phyloP scores from a whole-genome alignment of 2,888 invertebrate species.

The Drosophila aldrichi region DNA sequence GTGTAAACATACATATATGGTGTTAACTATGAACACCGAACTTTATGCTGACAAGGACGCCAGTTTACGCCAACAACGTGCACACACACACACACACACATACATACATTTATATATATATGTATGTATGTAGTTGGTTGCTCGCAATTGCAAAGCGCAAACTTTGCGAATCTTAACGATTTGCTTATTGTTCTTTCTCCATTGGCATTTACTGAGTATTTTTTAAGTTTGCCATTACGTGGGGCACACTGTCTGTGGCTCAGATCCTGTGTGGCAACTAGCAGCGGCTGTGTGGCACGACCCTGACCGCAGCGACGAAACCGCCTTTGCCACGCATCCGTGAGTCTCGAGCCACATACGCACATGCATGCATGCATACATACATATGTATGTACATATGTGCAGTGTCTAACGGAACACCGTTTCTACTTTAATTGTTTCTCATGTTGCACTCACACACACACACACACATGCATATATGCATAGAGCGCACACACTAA shows the following conservation, averaged over 20 bases:
- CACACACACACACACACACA: neutral
- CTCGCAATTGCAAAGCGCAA: conserved; percentile 42
- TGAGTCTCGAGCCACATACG: conserved; percentile 41
- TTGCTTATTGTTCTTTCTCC: conserved; percentile 67
- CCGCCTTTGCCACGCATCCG: conserved; percentile 28
- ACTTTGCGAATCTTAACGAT: conserved; percentile 70
- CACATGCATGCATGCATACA: neutral
- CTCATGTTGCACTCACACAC: conserved; percentile 48
- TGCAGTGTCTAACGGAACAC: conserved; percentile 40
- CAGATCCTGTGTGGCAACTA: neutral
- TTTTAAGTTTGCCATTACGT: conserved; percentile 45
- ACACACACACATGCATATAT: neutral
- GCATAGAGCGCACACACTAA: neutral
- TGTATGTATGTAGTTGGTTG: conserved; percentile 7
- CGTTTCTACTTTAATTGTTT: conserved; percentile 60
- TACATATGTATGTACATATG: conserved; percentile 9
- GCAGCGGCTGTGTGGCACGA: conserved; percentile 18
- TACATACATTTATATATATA: neutral
- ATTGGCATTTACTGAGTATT: conserved; percentile 60
- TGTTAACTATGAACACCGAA: conserved; percentile 48
- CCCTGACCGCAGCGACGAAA: conserved; percentile 22
- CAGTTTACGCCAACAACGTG: neutral
- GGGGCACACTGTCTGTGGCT: conserved; percentile 12
- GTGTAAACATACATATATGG: conserved; percentile 27
- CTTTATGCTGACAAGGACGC: conserved; percentile 28